These are phyloP conservation scores for Puntigrus tetrazona DNA, from an alignment of 2,113 vertebrate genomes.

Conservation along the genomic window DNA sequence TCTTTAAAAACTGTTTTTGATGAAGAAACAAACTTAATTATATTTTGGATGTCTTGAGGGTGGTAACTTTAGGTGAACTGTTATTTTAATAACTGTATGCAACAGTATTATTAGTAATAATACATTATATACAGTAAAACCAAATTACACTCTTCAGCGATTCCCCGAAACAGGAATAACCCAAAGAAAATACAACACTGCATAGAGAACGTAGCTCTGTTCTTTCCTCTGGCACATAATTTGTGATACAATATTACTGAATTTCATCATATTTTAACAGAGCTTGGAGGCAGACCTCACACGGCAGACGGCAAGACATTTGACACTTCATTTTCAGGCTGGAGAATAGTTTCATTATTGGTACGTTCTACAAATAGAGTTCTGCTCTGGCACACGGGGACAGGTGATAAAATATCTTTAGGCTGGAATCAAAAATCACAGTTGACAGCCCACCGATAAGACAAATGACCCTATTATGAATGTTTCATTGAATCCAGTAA, in stretches of 20 bases:
- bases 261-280: background rate
- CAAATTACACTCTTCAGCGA: background rate
- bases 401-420: conserved; percentile 27
- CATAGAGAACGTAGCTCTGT: background rate
- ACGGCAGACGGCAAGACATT: background rate
- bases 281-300: background rate
- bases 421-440: conserved; percentile 27
- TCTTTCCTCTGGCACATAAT: background rate
- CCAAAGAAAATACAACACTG: background rate
- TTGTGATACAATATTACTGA: background rate
- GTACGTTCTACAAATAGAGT: conserved; percentile 4
- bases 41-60: background rate
- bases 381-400: conserved; percentile 1
- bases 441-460: conserved; percentile 32
- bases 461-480: conserved; percentile 39
- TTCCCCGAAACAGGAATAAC: background rate
- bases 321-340: conserved; percentile 28
- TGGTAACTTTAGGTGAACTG: background rate
- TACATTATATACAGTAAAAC: background rate
- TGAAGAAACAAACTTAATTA: background rate
- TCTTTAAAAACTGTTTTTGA: background rate
- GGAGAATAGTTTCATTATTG: conserved; percentile 32
- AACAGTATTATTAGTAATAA: background rate
- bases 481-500: conserved; percentile 41
- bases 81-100: background rate